These are phyloP conservation scores for Mystacornis crossleyi DNA, from an alignment of 2,113 vertebrate species.

Conservation along the genomic window DNA sequence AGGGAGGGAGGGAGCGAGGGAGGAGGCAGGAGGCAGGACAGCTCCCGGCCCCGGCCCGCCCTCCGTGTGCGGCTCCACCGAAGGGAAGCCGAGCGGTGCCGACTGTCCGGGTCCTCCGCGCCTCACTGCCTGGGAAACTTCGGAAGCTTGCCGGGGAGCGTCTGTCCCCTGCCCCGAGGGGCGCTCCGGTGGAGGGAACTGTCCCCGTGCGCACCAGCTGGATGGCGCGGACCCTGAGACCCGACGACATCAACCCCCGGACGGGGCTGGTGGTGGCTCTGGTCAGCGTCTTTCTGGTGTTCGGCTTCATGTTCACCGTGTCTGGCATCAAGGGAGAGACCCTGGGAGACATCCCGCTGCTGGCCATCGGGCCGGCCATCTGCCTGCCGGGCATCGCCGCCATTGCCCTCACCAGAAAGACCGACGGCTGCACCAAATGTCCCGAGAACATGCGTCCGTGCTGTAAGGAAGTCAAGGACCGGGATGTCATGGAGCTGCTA, in stretches of 20 bases:
- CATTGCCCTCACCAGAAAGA: slow-evolving; percentile 81
- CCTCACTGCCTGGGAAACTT: background rate
- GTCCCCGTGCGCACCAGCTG: background rate
- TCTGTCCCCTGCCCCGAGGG: background rate
- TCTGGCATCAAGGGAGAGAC: slow-evolving; percentile 86
- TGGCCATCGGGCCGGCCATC: slow-evolving; percentile 85
- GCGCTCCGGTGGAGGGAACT: background rate
- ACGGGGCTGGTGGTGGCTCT: slow-evolving; percentile 86
- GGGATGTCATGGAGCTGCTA: slow-evolving; percentile 75
- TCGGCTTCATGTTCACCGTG: slow-evolving; percentile 88
- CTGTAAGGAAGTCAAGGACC: slow-evolving; percentile 65
- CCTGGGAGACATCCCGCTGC: slow-evolving; percentile 80
- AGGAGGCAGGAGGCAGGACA: background rate
- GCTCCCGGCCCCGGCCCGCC: background rate
- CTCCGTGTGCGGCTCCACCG: background rate
- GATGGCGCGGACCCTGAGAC: slow-evolving; percentile 75
- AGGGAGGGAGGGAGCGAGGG: background rate
- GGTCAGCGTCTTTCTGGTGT: slow-evolving; percentile 85
- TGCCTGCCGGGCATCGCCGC: slow-evolving; percentile 83
- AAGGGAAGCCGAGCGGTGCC: background rate
- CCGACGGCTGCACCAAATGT: slow-evolving; percentile 83
- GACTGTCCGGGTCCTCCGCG: background rate
- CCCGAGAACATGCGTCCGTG: slow-evolving; percentile 72
- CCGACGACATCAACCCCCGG: slow-evolving; percentile 84
- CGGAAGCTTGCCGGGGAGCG: background rate